Base-by-base conservation (phyloP, 2,888 invertebrate species). In the Strigamia maritima region DNA sequence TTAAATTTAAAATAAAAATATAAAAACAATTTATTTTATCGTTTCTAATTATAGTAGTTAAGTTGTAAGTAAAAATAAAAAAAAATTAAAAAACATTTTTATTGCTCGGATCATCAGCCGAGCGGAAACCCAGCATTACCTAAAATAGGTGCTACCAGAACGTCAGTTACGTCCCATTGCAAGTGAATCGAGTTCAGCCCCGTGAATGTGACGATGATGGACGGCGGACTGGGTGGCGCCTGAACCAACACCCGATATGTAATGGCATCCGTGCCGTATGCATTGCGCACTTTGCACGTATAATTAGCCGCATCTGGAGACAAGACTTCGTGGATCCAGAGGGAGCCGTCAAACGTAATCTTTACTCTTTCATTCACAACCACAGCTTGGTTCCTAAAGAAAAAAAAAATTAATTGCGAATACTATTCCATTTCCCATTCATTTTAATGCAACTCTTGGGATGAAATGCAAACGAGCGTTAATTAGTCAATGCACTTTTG, bases 261-360 rank as follows among this genome's bases (percentile, higher is more conserved):
- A 78, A 97, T 94, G n/a, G 94, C 93, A 84, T 97, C 97, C 82
- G 94, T 93, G 77, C 97, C 97, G 86, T 94, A 94, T 24, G 92
- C 91, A 87, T 97, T 97, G 85, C 95, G 94, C 19, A 95, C 96
- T 83, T 92, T 92, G 87, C 97, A 97, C 0, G 95, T 93, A 86
- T 97, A 97, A 86, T 97, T 96, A 79, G 95, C 96, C 79, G 95
- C 94, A 87, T 97, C 97, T 81, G 92, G 91, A 38, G 95, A 90
- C 75, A 93, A 92, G 0, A 96, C 94, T 82, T 94, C 93, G 80
- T 93, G 93, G 80, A 97, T 94, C 83, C 94, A 90, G 16, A 97
- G 88, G 0, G 95, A 94, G 28, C 97, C 97, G 86, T 97, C 96
- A n/a, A 94, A 93, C 83, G 95, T 87, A 83, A 95, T 92, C 24